Evolutionary conservation across 2,797 vertebrate species (phyloP).

Genomic region (Phrynocephalus guinanensis): DNA sequence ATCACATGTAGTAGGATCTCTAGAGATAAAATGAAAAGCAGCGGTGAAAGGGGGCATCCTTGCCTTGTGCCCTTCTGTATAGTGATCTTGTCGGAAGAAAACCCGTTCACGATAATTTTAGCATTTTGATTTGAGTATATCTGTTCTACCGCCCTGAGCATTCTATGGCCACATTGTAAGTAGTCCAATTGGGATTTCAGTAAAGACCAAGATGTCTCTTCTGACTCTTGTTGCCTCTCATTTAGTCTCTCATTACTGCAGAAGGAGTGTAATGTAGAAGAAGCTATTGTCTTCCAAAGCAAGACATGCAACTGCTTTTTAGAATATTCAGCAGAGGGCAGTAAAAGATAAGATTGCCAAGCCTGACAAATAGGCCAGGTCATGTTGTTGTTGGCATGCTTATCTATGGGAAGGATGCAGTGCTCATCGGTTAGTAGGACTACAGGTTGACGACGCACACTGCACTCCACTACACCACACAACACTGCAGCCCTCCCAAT

Average conservation of each 20-base stretch:
- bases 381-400: background rate
- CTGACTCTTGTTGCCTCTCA: background rate
- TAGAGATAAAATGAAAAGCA: no score
- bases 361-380: background rate
- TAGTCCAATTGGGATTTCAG: no score
- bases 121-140: no score
- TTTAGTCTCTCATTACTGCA: background rate
- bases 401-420: background rate
- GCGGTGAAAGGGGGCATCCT: no score
- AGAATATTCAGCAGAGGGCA: conserved; percentile 33
- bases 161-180: no score
- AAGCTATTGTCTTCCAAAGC: background rate
- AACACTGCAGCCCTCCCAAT: background rate
- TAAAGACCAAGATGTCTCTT: no score
- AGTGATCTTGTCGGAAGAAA: no score
- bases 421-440: background rate
- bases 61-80: no score
- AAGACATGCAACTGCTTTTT: conserved; percentile 7
- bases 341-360: conserved; percentile 34
- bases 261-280: background rate
- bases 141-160: no score
- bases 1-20: no score
- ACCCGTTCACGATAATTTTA: no score
- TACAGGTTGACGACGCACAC: background rate
- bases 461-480: background rate